Evolutionary conservation across 1,140 invertebrate species (phyloP), one percentile per base, ranked within the genome.

Genomic region (Diorhabda carinulata): DNA sequence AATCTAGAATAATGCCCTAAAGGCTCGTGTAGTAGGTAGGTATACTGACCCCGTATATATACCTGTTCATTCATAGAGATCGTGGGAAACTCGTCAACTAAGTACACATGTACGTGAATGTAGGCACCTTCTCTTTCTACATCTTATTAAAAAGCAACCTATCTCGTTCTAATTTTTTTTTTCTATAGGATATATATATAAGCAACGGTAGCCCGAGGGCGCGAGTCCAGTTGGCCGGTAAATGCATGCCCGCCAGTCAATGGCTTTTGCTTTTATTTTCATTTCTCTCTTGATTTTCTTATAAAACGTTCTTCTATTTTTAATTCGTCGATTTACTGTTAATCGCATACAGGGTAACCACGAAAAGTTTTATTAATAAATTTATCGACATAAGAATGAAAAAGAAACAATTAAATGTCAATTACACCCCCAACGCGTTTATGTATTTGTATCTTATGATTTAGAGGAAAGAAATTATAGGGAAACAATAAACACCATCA

Each of bases 31-130:
- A 75, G 70, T 75, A 75, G 67, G 72, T 74, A 73, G 67, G 72
- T 74, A 73, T 74, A 75, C 70, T 75, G 70, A 75, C 72, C 72
- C 71, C 70, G 69, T 71, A 72, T 71, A 72, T 74, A 74, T 70
- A 72, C 71, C 71, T 74, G 73, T 74, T 74, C 72, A 71, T 74
- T 74, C 71, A 73, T 73, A 73, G 67, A 72, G 64, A 74, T 72
- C 73, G 73, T 74, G 73, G 73, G 73, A 74, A 74, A 70, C 69
- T 67, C 52, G 61, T 62, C 61, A 62, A 62, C 61, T 62, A 68
- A 61, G 45, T 60, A 65, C 64, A 69, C 57, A 45, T 65, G 64
- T 69, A 69, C 57, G 64, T 65, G 64, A 65, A 65, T 65, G 64
- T 65, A 65, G 41, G 8, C 56, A 4, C 61, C 67, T 10, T 69